Base-by-base conservation (phyloP, 2,888 invertebrate genomes). In the Caradrina clavipalpis region DNA sequence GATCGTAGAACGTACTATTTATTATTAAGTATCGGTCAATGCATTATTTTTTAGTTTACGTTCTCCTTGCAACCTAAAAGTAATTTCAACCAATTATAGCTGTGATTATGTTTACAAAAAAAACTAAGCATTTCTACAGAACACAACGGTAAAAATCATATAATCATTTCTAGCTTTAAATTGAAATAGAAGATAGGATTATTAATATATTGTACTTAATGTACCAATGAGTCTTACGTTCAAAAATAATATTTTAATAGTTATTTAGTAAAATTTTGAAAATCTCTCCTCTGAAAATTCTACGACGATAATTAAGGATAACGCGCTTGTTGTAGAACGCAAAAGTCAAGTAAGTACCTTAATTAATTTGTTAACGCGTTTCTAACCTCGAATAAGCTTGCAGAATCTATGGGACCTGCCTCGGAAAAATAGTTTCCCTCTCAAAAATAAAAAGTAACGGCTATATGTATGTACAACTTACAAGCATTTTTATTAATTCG, bases 391-490 rank as follows among this genome's bases (percentile, higher is more conserved):
- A 11, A 49, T 19, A 47, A 3, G 19, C n/a, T 31, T 2, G n/a
- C 10, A 49, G n/a, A 26, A 49, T 31, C 31, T 19, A 45, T 5
- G 19, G n/a, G 19, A n/a, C 19, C 17, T 21, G 19, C 17, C 8
- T 42, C 45, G 2, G 15, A 45, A 26, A 26, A n/a, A 15, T 21
- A 64, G 42, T 22, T n/a, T 66, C 2, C n/a, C 22, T 54, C 21
- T 45, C 13, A 67, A 67, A 13, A 67, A 21, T 35, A 35, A 21
- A 35, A 45, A 26, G 45, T 22, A 60, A 45, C 15, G 15, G 17
- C 17, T 53, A n/a, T 45, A n/a, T 42, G 17, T 66, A 65, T 4
- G 50, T 21, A n/a, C n/a, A n/a, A n/a, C n/a, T n/a, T n/a, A n/a
- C n/a, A n/a, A n/a, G 11, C 51, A 45, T n/a, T n/a, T 13, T 45